phyloP scores from a whole-genome alignment of 2,888 invertebrate genomes.

The Epicampocera succincta region DNA sequence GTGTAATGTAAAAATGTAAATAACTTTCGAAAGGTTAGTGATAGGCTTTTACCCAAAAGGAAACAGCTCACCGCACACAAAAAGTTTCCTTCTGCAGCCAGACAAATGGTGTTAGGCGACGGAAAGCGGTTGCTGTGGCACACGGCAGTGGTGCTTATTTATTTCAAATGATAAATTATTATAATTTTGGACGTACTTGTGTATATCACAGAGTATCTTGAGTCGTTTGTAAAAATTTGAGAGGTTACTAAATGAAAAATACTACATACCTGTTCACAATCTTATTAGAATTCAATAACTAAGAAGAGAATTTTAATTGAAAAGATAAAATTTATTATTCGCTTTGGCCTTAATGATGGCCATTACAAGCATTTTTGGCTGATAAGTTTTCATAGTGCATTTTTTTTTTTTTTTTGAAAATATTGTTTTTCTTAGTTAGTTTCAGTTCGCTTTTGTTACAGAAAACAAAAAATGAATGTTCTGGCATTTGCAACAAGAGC shows the following conservation, averaged over 20 bases:
- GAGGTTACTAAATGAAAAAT: slow-evolving; percentile 56
- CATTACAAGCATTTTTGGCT: not conserved
- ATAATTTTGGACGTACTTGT: slow-evolving; percentile 13
- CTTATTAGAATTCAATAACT: slow-evolving; percentile 46
- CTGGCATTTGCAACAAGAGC: no score
- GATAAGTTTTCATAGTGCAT: not conserved
- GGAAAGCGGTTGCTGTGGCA: slow-evolving; percentile 19
- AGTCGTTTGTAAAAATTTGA: slow-evolving; percentile 53
- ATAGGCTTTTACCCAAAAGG: slow-evolving; percentile 68
- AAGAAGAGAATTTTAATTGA: slow-evolving; percentile 50
- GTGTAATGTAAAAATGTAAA: slow-evolving; percentile 69
- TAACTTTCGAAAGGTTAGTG: slow-evolving; percentile 70
- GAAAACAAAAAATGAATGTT: no score
- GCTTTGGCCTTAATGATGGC: slow-evolving; percentile 27
- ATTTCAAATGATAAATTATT: slow-evolving; percentile 57
- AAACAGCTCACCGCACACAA: slow-evolving; percentile 39
- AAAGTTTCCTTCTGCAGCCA: slow-evolving; percentile 40
- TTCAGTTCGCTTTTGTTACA: no score
- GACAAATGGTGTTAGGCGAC: slow-evolving; percentile 58
- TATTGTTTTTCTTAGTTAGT: not conserved
- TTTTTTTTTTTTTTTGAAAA: not conserved
- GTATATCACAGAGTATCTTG: slow-evolving; percentile 14
- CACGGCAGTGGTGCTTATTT: slow-evolving; percentile 32
- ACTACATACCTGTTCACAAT: slow-evolving; percentile 53
- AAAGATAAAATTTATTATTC: slow-evolving; percentile 51